Evolutionary conservation across 2,797 vertebrate genomes (phyloP), one percentile per base, ranked within the genome.

Genomic region (Alectoris magna): DNA sequence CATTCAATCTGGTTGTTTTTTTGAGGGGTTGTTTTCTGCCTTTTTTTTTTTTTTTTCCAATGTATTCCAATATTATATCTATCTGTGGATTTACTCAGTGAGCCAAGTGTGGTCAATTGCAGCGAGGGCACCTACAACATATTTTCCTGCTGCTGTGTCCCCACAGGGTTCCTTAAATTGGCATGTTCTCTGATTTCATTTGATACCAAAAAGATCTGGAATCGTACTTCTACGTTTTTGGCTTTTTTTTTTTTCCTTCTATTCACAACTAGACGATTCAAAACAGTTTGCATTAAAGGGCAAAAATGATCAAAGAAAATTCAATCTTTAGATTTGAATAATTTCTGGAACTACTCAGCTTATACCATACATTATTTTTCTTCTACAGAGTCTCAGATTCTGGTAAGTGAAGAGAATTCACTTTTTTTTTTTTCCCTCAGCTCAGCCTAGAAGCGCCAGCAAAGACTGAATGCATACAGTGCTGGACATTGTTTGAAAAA

Each of bases 401-500:
- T 46, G 24, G 5, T 55, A 74, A 74, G 84, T 73, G 56, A 91
- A 78, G 62, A 73, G 36, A 91, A 87, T 79, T 72, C 46, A 78
- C 0, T 7, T 43, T 6, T 7, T 21, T 34, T 66, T 83, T 82
- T 77, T 4, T 29, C 48, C 26, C 39, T 67, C 14, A 90, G 58
- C 77, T 88, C 14, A n/a, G 27, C 60, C 56, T 56, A 84, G 23
- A 88, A 72, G 55, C 49, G 92, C 17, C 36, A 94, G 49, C 59
- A 72, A 91, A 89, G 70, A 68, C 26, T 46, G 34, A 94, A 83
- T n/a, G 38, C 41, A 83, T 77, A 84, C 55, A 66, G n/a, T 48
- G 63, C 43, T 87, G 36, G n/a, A 92, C 88, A 53, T 44, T 91
- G 66, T 87, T 96, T 91, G 76, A 93, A 72, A 59, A 92, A 84